phyloP scores from a whole-genome alignment of 1,140 invertebrate species.

The Psix sp. region DNA sequence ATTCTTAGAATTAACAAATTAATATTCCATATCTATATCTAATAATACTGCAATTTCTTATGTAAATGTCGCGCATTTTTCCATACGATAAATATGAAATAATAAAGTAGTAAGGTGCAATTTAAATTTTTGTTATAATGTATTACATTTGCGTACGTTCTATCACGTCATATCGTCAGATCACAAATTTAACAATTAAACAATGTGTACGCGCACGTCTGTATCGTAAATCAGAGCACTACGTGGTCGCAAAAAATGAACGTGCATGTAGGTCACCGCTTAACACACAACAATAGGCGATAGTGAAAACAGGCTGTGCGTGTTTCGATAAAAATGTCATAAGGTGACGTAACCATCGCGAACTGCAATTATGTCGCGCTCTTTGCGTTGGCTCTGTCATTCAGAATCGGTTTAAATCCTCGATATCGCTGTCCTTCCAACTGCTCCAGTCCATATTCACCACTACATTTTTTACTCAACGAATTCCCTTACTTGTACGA shows the following conservation, averaged over 20 bases:
- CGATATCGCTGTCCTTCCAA: constrained; percentile 4
- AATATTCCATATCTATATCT: too few species aligned
- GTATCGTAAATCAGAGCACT: constrained; percentile 61
- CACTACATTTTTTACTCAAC: constrained; percentile 7
- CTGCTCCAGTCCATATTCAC: background rate
- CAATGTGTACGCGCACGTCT: constrained; percentile 56
- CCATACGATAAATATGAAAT: constrained; percentile 15
- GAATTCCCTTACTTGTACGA: constrained; percentile 3
- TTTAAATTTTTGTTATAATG: constrained; percentile 48
- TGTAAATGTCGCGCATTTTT: constrained; percentile 20
- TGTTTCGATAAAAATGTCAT: constrained; percentile 72
- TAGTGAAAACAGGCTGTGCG: constrained; percentile 68
- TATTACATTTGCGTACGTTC: constrained; percentile 50
- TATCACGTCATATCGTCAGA: constrained; percentile 44
- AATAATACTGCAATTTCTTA: constrained; percentile 8
- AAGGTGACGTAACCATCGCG: constrained; percentile 54
- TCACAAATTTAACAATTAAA: constrained; percentile 61
- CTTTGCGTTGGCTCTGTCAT: constrained; percentile 19
- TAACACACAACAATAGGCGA: constrained; percentile 69
- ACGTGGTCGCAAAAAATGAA: constrained; percentile 68
- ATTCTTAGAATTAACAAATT: too few species aligned
- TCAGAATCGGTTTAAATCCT: constrained; percentile 9
- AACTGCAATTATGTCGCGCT: constrained; percentile 55
- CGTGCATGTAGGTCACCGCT: constrained; percentile 71
- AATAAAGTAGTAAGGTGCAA: constrained; percentile 37